Percentiles rank a stretch among this genome's conserved stretches.
These are phyloP conservation scores for Cerastis leucographa DNA, from an alignment of 2,888 invertebrate species.

Conservation along the genomic window DNA sequence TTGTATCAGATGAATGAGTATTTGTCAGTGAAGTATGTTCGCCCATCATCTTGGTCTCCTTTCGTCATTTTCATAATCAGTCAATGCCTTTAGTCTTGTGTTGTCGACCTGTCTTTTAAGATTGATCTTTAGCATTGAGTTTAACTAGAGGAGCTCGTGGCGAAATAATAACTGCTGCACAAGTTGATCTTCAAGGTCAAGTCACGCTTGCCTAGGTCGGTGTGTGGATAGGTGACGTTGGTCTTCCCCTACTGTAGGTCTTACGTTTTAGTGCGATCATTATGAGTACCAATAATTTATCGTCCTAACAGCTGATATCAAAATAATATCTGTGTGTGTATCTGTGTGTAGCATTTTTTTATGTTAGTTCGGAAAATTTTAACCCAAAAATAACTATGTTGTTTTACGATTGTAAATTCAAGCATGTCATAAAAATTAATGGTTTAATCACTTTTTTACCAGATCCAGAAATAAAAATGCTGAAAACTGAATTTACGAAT, in stretches of 20 bases:
- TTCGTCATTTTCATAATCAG: slow-evolving; percentile 27
- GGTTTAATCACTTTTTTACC: not conserved
- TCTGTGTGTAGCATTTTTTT: no score
- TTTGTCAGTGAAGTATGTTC: not conserved
- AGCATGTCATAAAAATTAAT: not conserved
- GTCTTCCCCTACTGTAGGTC: not conserved
- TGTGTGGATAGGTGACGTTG: no score
- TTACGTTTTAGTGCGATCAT: not conserved
- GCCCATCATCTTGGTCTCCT: slow-evolving; percentile 6
- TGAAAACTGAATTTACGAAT: not conserved
- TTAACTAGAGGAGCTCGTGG: no score
- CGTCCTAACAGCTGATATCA: not conserved
- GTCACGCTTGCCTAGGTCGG: no score
- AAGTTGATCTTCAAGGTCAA: not conserved
- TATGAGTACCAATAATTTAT: not conserved
- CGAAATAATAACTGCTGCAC: no score
- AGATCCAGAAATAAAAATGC: not conserved
- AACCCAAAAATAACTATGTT: not conserved
- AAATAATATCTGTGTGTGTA: no score
- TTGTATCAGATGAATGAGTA: slow-evolving; percentile 14
- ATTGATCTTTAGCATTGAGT: not conserved
- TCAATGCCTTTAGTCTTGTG: not conserved
- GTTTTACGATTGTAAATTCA: not conserved
- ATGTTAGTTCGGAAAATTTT: not conserved
- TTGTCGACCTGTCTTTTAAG: not conserved